Evolutionary conservation across 1,140 invertebrate genomes (phyloP).

Genomic region (Bombus fervidus): DNA sequence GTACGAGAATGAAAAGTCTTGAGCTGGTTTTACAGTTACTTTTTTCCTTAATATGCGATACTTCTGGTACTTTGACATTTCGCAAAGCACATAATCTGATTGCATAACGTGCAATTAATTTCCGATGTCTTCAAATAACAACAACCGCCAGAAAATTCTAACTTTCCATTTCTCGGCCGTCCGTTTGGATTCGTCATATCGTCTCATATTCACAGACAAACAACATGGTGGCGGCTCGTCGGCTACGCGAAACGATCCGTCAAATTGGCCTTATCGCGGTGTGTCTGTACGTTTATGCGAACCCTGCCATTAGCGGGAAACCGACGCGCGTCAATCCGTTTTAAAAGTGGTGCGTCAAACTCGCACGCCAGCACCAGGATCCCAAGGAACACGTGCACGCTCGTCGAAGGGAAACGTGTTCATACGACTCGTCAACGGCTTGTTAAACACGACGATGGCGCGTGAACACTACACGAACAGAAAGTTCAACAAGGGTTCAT

Average conservation of each 20-base stretch:
- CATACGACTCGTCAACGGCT: slow-evolving; percentile 41
- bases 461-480: slow-evolving; percentile 25
- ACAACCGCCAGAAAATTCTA: background rate
- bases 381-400: background rate
- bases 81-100: no score
- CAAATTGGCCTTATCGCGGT: background rate
- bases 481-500: slow-evolving; percentile 24
- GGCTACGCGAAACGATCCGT: background rate
- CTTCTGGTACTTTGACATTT: no score
- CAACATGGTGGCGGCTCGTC: background rate
- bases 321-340: slow-evolving; percentile 41
- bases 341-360: slow-evolving; percentile 39
- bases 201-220: background rate
- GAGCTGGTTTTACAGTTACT: no score
- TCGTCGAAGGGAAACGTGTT: slow-evolving; percentile 20
- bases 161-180: background rate
- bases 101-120: background rate
- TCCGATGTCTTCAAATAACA: no score
- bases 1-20: no score
- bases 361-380: slow-evolving; percentile 6
- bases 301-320: slow-evolving; percentile 26
- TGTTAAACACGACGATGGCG: slow-evolving; percentile 24
- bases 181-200: background rate
- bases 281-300: slow-evolving; percentile 32
- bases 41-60: no score